Evolutionary conservation across 2,888 invertebrate species (phyloP).

Genomic region (Synanthedon formicaeformis): DNA sequence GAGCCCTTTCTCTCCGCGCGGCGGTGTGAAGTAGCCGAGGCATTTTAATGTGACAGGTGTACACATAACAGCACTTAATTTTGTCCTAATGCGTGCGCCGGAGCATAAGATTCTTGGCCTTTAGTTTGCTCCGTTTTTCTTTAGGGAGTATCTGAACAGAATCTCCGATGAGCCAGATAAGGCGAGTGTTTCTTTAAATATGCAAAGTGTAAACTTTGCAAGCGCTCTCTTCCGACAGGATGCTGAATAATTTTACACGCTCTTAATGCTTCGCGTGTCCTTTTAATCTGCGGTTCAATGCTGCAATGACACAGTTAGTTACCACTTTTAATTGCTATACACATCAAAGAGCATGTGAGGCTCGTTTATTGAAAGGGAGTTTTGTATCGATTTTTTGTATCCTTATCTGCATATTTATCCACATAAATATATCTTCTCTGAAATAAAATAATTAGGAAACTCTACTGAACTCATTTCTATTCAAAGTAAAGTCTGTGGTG

Average conservation of each 20-base stretch:
- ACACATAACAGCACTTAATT: constrained; percentile 69
- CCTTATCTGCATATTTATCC: too few species aligned
- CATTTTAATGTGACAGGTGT: constrained; percentile 64
- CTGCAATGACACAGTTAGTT: constrained; percentile 35
- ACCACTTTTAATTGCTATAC: constrained; percentile 26
- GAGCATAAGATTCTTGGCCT: constrained; percentile 44
- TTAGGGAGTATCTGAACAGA: constrained; percentile 51
- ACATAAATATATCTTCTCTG: too few species aligned
- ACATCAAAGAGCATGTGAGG: constrained; percentile 8
- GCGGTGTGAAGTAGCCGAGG: constrained; percentile 48
- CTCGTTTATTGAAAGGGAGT: background rate
- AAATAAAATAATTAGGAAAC: too few species aligned
- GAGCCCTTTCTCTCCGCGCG: constrained; percentile 36
- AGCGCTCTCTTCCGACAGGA: constrained; percentile 49
- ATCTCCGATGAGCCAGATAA: constrained; percentile 65
- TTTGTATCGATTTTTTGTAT: too few species aligned
- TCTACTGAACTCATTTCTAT: too few species aligned
- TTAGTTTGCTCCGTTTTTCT: constrained; percentile 47
- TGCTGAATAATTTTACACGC: constrained; percentile 67
- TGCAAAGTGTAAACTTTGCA: constrained; percentile 65
- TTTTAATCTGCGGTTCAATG: constrained; percentile 43
- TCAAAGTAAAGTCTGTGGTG: too few species aligned
- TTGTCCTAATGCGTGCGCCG: constrained; percentile 59
- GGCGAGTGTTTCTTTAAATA: constrained; percentile 63
- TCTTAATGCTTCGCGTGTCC: constrained; percentile 59